Base-by-base conservation (phyloP, 2,888 invertebrate genomes). In the Parnassius orleans region DNA sequence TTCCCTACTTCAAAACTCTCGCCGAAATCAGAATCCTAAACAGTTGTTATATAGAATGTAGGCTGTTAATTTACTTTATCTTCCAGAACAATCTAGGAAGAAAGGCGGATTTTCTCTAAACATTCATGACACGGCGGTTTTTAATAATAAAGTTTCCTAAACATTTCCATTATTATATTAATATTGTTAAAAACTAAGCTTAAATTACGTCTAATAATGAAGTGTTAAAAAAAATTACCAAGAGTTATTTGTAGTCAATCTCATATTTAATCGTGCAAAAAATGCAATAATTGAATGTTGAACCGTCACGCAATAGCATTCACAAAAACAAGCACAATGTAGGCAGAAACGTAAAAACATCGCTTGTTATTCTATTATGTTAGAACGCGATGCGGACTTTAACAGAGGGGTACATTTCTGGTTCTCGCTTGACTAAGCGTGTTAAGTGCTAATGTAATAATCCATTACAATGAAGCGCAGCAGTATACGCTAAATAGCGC, bases 361-460 rank as follows among this genome's bases (percentile, higher is more conserved):
- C 70, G 75, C 75, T 82, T 81, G 80, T 83, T 81, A 81, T 84
- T 81, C 74, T 81, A 83, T 81, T 80, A 82, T 76, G 80, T 73
- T 81, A 70, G 76, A 75, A 76, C 76, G 80, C 72, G 75, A 72
- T 72, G 77, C 76, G 80, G 72, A 75, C 72, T 72, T 74, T 76
- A 78, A 81, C 80, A 78, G 77, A 80, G 81, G 86, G 84, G 84
- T 78, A 81, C 77, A 78, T 79, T 80, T 82, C 86, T 80, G 81
- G 80, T 86, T 81, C 78, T 77, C 87, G 88, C 84, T 87, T 85
- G 80, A 84, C 86, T 83, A 84, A 87, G 88, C 90, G 82, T 86
- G 87, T 86, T 90, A 87, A 90, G 89, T 90, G 90, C 86, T 90
- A 91, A 91, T 91, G 90, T 90, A 89, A 90, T 90, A 90, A 90